Percentiles rank a stretch among this genome's conserved stretches.
phyloP scores from a whole-genome alignment of 2,888 invertebrate species.

The Andrena flavipes region DNA sequence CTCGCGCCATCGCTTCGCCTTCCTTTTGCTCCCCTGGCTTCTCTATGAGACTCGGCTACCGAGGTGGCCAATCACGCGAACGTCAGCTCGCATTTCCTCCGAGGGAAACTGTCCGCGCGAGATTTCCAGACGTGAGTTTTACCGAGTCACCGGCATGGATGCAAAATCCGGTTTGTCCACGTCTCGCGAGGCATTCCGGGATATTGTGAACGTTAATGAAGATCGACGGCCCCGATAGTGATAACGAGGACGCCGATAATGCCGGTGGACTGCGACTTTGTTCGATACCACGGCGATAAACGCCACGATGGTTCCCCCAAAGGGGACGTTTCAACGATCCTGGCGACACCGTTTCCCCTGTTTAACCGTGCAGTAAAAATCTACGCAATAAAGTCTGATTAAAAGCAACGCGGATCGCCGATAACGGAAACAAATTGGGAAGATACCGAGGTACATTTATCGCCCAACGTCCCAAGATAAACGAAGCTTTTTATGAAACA shows the following conservation, averaged over 20 bases:
- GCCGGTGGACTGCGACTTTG: conserved; percentile 34
- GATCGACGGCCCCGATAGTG: conserved; percentile 64
- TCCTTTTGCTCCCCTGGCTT: background rate
- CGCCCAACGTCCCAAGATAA: conserved; percentile 28
- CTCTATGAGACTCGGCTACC: conserved; percentile 21
- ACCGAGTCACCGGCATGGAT: conserved; percentile 8
- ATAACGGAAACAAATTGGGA: conserved; percentile 53
- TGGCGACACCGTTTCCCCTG: background rate
- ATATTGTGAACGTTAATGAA: conserved; percentile 66
- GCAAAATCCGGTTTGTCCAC: conserved; percentile 62
- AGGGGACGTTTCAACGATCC: background rate
- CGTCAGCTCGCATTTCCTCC: conserved; percentile 40
- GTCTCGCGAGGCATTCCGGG: conserved; percentile 30
- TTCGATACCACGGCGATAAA: conserved; percentile 43
- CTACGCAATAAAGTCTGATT: conserved; percentile 42
- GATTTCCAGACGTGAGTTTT: background rate
- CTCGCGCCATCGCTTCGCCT: background rate
- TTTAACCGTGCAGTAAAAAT: conserved; percentile 25
- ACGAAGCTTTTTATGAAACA: conserved; percentile 11
- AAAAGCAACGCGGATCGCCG: conserved; percentile 33
- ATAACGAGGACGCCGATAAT: conserved; percentile 57
- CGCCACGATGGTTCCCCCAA: background rate
- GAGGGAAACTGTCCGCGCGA: background rate
- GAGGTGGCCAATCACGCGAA: conserved; percentile 41
- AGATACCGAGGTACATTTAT: conserved; percentile 25